Percentiles rank a stretch among this genome's conserved stretches.
Evolutionary conservation across 2,888 invertebrate genomes (phyloP).

Genomic region (Autographa pulchrina): DNA sequence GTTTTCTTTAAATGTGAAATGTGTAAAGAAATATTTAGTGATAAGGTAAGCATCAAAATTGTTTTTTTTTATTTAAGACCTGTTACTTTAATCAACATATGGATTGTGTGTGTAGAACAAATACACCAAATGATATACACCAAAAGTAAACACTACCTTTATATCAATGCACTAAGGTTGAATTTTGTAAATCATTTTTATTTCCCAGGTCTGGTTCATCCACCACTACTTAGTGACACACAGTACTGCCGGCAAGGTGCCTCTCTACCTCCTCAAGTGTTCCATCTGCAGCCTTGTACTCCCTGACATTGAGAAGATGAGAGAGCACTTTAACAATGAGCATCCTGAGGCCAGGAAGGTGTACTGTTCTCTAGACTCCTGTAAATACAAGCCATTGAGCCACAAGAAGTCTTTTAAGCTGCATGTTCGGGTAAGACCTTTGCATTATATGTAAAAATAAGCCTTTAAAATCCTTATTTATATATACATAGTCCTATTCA

Average conservation of each 20-base stretch:
- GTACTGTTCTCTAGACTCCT: slow-evolving; percentile 80
- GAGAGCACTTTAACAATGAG: slow-evolving; percentile 74
- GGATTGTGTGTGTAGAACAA: too few relatives aligned
- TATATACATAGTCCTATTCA: too few relatives aligned
- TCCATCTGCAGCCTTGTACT: slow-evolving; percentile 77
- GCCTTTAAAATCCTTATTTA: too few relatives aligned
- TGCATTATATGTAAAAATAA: too few relatives aligned
- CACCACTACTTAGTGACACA: slow-evolving; percentile 81
- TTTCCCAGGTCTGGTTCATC: slow-evolving; percentile 78
- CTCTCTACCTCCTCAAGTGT: slow-evolving; percentile 79
- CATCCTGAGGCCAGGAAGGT: slow-evolving; percentile 82
- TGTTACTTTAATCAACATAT: too few relatives aligned
- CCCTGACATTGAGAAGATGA: slow-evolving; percentile 74
- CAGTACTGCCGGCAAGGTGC: slow-evolving; percentile 49
- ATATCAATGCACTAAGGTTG: too few relatives aligned
- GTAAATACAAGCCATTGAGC: slow-evolving; percentile 81
- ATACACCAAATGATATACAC: too few relatives aligned
- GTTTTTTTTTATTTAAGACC: too few relatives aligned
- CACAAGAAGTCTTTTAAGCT: slow-evolving; percentile 82
- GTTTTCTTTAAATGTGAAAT: slow-evolving; percentile 81
- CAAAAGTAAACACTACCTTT: too few relatives aligned
- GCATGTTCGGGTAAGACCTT: slow-evolving; percentile 81
- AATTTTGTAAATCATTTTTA: too few relatives aligned
- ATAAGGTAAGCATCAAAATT: slow-evolving; percentile 77
- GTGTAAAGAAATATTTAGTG: slow-evolving; percentile 81